phyloP scores from a whole-genome alignment of 2,113 vertebrate genomes.

The Eira barbara region DNA sequence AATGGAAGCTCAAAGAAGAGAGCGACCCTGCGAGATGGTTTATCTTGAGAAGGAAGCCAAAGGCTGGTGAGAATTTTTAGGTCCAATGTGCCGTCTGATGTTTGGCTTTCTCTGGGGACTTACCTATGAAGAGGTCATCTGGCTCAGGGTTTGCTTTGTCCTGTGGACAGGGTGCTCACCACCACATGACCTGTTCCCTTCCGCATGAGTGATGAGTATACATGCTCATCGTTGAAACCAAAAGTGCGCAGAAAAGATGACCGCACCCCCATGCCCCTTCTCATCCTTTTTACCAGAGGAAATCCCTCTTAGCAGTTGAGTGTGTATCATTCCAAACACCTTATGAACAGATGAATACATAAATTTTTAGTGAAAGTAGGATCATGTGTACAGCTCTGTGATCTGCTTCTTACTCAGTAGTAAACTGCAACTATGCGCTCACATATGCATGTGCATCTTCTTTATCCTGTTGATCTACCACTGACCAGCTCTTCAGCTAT shows the following conservation, averaged over 20 bases:
- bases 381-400: neutral
- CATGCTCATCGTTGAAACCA: neutral
- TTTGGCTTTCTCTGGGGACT: neutral
- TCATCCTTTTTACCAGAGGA: neutral
- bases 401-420: neutral
- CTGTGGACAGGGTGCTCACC: neutral
- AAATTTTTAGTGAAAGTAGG: neutral
- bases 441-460: neutral
- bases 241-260: neutral
- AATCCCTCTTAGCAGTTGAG: neutral
- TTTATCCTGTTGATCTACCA: neutral
- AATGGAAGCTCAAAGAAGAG: neutral
- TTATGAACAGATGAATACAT: neutral
- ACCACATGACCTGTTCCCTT: neutral
- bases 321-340: neutral
- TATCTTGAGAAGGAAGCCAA: neutral
- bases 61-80: neutral
- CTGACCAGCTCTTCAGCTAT: neutral
- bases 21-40: neutral
- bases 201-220: neutral
- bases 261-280: fast-evolving
- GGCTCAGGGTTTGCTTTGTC: neutral
- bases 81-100: neutral
- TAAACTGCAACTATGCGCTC: neutral
- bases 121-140: neutral